Base-by-base conservation (phyloP, 2,888 invertebrate genomes). In the Sphecodes monilicornis region DNA sequence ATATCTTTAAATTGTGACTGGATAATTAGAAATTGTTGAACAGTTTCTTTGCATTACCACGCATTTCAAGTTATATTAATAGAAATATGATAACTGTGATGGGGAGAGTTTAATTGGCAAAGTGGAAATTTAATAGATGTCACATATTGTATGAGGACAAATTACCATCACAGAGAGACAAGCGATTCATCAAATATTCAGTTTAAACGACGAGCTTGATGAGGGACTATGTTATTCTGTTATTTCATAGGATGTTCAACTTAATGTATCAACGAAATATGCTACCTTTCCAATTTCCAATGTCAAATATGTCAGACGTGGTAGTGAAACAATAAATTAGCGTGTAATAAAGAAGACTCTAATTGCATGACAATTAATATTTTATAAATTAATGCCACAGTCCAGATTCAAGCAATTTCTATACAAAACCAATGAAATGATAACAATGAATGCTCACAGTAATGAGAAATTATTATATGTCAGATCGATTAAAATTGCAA, bases 401-500 rank as follows among this genome's bases (percentile, higher is more conserved):
- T 16, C 5, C 0, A 1, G 10, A n/a, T 71, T 18, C 6, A 3
- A 26, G 26, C 5, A 36, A 64, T 46, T 10, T 46, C 36, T 66
- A 46, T 11, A 13, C 18, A n/a, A 13, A 1, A 22, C 0, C 32
- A 29, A 4, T 16, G 13, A 26, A 13, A 68, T 32, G 22, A n/a
- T 22, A 50, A 43, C 13, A 54, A 13, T 13, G n/a, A 8, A 16
- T 22, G 4, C 36, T 10, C 10, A 11, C 36, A 41, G 13, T 39
- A 36, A 54, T 6, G 29, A 41, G 18, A 68, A n/a, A 41, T 72
- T 43, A 77, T 72, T 66, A 57, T 72, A 72, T 43, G 36, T 22
- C 8, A 22, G 0, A 43, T 54, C 57, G 29, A 50, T 78, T 73
- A 77, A 74, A 82, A 69, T 82, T 78, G 70, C 66, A 71, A 80